Conservation (phyloP, 2,797 vertebrate genomes). For the Dryobates pubescens region DNA sequence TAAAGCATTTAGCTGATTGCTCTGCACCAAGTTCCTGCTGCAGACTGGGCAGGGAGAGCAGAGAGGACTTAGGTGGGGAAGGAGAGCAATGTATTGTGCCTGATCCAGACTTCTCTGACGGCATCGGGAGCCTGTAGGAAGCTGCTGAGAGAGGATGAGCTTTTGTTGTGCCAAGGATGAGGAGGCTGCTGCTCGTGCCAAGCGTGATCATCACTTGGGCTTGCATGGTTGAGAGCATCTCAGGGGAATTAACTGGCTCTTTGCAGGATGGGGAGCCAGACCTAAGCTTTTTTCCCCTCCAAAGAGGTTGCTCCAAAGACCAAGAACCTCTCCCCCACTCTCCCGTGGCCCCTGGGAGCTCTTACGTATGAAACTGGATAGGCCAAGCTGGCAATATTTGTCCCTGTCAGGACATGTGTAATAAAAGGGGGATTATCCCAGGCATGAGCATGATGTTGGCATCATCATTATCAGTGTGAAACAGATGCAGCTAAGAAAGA, state of each 20-base stretch:
- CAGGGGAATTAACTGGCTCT: neutral
- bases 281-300: neutral
- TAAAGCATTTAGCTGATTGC: slow-evolving; percentile 73
- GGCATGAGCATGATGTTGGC: neutral
- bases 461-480: slow-evolving; percentile 10
- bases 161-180: neutral
- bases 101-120: neutral
- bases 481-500: neutral
- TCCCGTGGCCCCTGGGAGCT: neutral
- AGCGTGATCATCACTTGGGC: accelerated
- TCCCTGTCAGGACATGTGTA: neutral
- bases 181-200: neutral
- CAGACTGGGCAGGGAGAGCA: neutral
- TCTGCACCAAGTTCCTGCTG: neutral
- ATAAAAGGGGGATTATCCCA: slow-evolving; percentile 31
- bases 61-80: neutral
- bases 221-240: neutral
- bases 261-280: neutral
- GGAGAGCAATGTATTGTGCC: neutral
- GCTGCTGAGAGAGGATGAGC: neutral
- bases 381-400: neutral
- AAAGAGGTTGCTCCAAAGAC: neutral
- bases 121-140: neutral
- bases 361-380: neutral
- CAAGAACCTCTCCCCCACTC: neutral